Conservation (phyloP, 2,113 vertebrate species). For the Notiomystis cincta region DNA sequence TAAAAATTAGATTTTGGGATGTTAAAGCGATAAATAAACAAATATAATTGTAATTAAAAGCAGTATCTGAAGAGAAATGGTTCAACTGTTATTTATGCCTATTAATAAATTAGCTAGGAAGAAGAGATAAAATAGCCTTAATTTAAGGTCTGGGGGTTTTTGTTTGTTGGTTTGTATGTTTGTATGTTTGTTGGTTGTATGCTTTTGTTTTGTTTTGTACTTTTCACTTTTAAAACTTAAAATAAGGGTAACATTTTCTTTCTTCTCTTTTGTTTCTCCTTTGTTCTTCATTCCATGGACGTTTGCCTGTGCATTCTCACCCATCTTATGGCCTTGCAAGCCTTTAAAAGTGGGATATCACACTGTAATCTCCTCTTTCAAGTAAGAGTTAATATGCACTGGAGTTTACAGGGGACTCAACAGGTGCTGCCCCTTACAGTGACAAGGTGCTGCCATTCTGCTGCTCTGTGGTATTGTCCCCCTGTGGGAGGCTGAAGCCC, state of each 20-base stretch:
- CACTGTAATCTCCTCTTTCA: neutral
- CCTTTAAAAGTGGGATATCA: neutral
- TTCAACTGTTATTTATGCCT: neutral
- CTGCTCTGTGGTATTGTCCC: neutral
- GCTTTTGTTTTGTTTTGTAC: neutral
- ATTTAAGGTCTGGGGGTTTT: fast-evolving
- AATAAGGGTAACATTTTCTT: neutral
- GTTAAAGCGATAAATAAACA: neutral
- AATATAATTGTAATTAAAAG: neutral
- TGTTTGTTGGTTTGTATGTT: neutral
- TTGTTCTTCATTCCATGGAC: neutral
- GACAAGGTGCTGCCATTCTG: neutral
- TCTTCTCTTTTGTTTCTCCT: neutral
- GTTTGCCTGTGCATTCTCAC: neutral
- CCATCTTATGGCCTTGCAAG: neutral
- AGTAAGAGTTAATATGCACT: neutral
- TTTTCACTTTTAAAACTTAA: neutral
- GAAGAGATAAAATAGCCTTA: neutral
- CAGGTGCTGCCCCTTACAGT: fast-evolving
- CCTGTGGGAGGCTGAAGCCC: neutral
- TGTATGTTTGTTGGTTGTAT: neutral
- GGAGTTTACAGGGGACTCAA: neutral
- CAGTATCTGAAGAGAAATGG: neutral
- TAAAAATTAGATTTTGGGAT: neutral
- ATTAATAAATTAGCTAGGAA: neutral